Percentiles rank a stretch among this genome's conserved stretches.
Evolutionary conservation across 1,140 invertebrate genomes (phyloP).

Genomic region (Streblospio benedicti): DNA sequence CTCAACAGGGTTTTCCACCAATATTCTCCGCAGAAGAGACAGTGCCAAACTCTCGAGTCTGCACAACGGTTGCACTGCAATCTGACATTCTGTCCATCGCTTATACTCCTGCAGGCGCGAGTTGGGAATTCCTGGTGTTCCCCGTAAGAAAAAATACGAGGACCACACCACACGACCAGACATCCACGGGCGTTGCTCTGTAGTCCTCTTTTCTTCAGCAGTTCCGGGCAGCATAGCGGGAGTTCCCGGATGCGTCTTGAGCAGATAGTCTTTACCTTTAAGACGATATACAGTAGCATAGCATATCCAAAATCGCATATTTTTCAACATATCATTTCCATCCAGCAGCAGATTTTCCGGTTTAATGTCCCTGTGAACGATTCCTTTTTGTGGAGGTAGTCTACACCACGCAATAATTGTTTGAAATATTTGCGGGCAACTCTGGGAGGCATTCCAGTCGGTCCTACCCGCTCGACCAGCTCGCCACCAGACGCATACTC

Average conservation of each 20-base stretch:
- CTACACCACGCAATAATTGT: conserved; percentile 61
- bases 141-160: conserved; percentile 84
- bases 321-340: conserved; percentile 59
- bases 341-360: conserved; percentile 91
- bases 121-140: conserved; percentile 84
- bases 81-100: conserved; percentile 62
- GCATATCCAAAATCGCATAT: conserved; percentile 96
- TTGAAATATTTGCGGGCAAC: conserved; percentile 81
- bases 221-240: conserved; percentile 93
- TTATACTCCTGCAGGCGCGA: conserved; percentile 62
- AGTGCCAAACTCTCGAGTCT: conserved; percentile 69
- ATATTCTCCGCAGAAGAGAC: conserved; percentile 64
- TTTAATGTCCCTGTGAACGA: conserved; percentile 67
- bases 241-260: conserved; percentile 85
- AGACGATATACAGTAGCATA: conserved; percentile 64
- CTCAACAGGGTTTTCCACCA: conserved; percentile 57
- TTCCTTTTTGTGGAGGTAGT: conserved; percentile 40
- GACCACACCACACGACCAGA: conserved; percentile 93
- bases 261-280: conserved; percentile 60
- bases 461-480: conserved; percentile 92
- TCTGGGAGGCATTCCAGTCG: conserved; percentile 79
- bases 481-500: conserved; percentile 94
- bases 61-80: conserved; percentile 61
- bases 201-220: conserved; percentile 65
- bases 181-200: conserved; percentile 81